phyloP scores from a whole-genome alignment of 1,140 invertebrate genomes.

The Drosophila pseudoobscura region DNA sequence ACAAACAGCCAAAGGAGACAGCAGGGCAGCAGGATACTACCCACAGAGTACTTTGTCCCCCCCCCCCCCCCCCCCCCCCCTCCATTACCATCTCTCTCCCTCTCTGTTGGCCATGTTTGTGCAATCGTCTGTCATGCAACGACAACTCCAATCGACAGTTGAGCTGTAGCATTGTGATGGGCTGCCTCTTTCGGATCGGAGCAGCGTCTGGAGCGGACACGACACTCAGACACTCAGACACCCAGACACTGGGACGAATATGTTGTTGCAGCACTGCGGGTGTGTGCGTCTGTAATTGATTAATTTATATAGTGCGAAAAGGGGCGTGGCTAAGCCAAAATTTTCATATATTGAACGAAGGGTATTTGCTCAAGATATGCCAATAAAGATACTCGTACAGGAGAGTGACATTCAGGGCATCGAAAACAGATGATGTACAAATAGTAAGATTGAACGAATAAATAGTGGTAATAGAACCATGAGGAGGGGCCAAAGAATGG shows the following conservation, averaged over 20 bases:
- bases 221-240: conserved; percentile 21
- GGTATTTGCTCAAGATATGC: conserved; percentile 5
- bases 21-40: conserved; percentile 25
- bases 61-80: no score
- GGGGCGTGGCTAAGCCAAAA: conserved; percentile 37
- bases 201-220: conserved; percentile 14
- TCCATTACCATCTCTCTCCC: neutral
- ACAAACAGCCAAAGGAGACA: conserved; percentile 66
- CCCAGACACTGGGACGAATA: conserved; percentile 42
- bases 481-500: no score
- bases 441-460: no score
- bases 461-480: no score
- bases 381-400: no score
- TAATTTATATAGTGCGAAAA: conserved; percentile 68
- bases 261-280: conserved; percentile 39
- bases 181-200: conserved; percentile 8
- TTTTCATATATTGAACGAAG: neutral
- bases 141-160: conserved; percentile 72
- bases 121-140: conserved; percentile 72
- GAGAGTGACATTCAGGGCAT: neutral
- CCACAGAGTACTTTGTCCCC: conserved; percentile 20
- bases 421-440: no score
- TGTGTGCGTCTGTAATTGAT: conserved; percentile 65
- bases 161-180: conserved; percentile 64
- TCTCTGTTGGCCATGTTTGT: conserved; percentile 47